Percentiles rank a stretch among this genome's conserved stretches.
These are phyloP conservation scores for Drosophila borborema DNA, from an alignment of 2,888 invertebrate genomes.

Conservation along the genomic window DNA sequence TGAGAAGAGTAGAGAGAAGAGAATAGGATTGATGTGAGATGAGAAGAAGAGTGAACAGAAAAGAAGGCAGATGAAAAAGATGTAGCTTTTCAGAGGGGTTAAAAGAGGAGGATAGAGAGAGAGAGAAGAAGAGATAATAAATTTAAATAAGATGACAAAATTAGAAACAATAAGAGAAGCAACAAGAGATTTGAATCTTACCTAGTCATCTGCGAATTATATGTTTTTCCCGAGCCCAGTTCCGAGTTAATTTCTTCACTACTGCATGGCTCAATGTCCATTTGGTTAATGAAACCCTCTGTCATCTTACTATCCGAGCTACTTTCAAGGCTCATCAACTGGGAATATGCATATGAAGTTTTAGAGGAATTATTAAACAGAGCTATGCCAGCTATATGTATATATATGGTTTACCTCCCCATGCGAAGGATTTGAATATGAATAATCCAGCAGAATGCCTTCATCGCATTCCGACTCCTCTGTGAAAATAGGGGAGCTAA, in stretches of 20 bases:
- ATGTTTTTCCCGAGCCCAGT: not conserved
- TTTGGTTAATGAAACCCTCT: not conserved
- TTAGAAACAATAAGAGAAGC: not conserved
- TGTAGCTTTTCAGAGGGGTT: not conserved
- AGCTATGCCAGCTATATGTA: not conserved
- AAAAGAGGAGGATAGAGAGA: not conserved
- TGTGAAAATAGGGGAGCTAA: not conserved
- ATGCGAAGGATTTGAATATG: not conserved
- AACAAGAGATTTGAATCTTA: not conserved
- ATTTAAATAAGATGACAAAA: not conserved
- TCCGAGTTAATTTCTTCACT: not conserved
- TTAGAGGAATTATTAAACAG: not conserved
- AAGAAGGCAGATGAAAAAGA: not conserved
- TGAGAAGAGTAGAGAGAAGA: not conserved
- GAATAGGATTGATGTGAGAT: not conserved
- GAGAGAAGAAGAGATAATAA: not conserved
- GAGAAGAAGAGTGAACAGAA: not conserved
- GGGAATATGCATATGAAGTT: not conserved
- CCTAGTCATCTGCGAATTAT: not conserved
- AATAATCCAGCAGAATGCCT: not conserved
- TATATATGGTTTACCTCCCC: not conserved
- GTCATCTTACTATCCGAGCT: not conserved
- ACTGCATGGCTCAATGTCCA: too few relatives aligned
- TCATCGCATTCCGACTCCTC: not conserved
- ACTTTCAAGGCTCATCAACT: not conserved